Evolutionary conservation across 2,113 vertebrate genomes (phyloP), one percentile per base, ranked within the genome.

Genomic region (Percopsis transmontana): DNA sequence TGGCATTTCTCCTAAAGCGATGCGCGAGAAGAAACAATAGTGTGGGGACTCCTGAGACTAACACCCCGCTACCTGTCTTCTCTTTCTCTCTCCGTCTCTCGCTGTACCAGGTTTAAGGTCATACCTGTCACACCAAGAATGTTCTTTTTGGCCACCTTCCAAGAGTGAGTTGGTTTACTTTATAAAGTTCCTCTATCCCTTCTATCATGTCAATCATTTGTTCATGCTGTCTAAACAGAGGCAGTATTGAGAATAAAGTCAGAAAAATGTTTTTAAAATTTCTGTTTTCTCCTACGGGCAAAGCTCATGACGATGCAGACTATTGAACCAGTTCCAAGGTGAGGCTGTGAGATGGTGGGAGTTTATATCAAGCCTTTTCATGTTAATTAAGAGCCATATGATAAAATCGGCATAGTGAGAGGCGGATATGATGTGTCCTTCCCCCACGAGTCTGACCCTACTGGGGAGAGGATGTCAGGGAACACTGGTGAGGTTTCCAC

Each of bases 271-370:
- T 81, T 64, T 59, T 9, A 48, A 72, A 61, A 18, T 48, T 6
- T 0, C 8, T 18, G 47, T 61, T 19, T 58, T 67, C 2, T 58
- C 56, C 68, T 71, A 59, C 58, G 60, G 66, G 53, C 62, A 57
- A 53, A 67, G 20, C 39, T 75, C 77, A 16, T 82, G 69, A 74
- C 4, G 51, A 79, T 57, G 45, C 61, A 70, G 44, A 50, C 59
- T 56, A 62, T 53, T 79, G 60, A 80, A 75, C 58, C 48, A 27
- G 81, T 68, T 82, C 72, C 75, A 83, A 88, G 74, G 75, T 87
- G 68, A 83, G 56, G 44, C 38, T 20, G 42, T 52, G 50, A 18
- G 40, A 48, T 47, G 39, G 41, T 47, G 40, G 66, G 59, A 45
- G 65, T 71, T 20, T 51, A 76, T 67, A 45, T 58, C 40, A 56